A percentile compares a stretch with the other conserved stretches of the same genome.
phyloP scores from a whole-genome alignment of 2,888 invertebrate genomes.

The Limnephilus rhombicus region DNA sequence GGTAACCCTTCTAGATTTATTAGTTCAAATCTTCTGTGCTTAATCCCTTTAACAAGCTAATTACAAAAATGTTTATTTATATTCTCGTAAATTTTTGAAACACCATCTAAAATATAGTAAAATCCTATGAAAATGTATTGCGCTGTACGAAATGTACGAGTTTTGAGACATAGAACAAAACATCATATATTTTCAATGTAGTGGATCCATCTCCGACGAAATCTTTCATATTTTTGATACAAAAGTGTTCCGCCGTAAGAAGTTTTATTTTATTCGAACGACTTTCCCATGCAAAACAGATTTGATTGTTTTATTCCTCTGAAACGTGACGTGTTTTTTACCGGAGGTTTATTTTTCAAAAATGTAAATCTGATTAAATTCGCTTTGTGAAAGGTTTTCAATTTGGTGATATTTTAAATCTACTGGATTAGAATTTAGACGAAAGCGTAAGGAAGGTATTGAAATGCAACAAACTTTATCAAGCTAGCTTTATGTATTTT shows the following conservation, averaged over 20 bases:
- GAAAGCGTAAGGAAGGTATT: neutral
- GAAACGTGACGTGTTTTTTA: neutral
- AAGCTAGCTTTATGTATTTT: neutral
- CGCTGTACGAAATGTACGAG: neutral
- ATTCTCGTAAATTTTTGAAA: neutral
- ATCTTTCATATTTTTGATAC: neutral
- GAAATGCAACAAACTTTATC: neutral
- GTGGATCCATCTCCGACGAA: neutral
- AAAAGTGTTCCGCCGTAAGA: neutral
- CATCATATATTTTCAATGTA: neutral
- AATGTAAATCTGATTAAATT: neutral
- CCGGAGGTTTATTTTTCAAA: neutral
- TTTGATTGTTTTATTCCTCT: conserved; percentile 1
- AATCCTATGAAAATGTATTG: neutral
- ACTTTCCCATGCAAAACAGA: neutral
- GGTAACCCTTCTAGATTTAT: too few relatives aligned
- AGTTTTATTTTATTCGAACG: neutral
- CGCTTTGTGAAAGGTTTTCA: neutral
- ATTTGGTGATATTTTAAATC: neutral
- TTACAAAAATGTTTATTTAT: neutral
- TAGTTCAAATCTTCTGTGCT: too few relatives aligned
- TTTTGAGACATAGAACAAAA: neutral
- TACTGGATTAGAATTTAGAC: neutral
- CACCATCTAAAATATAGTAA: neutral
- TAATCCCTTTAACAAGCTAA: too few relatives aligned